These are phyloP conservation scores for Bellardia bayeri DNA, from an alignment of 2,888 invertebrate genomes.

Conservation along the genomic window DNA sequence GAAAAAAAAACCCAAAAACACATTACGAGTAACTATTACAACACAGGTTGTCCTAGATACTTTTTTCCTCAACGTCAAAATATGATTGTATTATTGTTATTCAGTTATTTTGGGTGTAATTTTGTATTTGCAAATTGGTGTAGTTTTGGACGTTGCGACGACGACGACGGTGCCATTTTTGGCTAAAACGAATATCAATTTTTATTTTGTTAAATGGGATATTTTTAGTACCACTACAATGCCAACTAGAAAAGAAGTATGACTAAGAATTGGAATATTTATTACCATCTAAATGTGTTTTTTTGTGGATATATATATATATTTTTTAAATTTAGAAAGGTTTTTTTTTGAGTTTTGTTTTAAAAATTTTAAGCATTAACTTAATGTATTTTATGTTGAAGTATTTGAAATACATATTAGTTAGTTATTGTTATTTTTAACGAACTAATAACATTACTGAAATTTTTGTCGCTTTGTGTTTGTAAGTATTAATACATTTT, in stretches of 20 bases:
- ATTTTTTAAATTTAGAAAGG: slow-evolving; percentile 48
- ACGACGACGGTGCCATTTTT: slow-evolving; percentile 48
- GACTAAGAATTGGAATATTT: slow-evolving; percentile 60
- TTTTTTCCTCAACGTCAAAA: slow-evolving; percentile 32
- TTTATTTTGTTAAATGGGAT: neutral
- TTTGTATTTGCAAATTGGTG: slow-evolving; percentile 14
- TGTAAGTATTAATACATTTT: neutral
- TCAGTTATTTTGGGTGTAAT: slow-evolving; percentile 29
- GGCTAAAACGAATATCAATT: slow-evolving; percentile 39
- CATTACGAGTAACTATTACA: slow-evolving; percentile 39
- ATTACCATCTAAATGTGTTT: slow-evolving; percentile 7
- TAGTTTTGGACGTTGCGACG: neutral
- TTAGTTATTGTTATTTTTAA: slow-evolving; percentile 19
- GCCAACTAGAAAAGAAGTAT: slow-evolving; percentile 29
- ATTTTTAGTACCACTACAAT: slow-evolving; percentile 11
- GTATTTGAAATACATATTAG: neutral
- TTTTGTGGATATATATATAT: neutral
- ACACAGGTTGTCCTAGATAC: slow-evolving; percentile 64
- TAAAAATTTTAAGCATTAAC: neutral
- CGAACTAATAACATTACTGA: neutral
- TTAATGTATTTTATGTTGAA: neutral
- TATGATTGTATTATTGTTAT: slow-evolving; percentile 11
- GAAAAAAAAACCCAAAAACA: neutral
- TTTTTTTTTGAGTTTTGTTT: slow-evolving; percentile 14
- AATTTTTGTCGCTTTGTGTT: neutral